These are phyloP conservation scores for Paedocypris micromegethes DNA, from an alignment of 2,797 vertebrate genomes.

Conservation along the genomic window DNA sequence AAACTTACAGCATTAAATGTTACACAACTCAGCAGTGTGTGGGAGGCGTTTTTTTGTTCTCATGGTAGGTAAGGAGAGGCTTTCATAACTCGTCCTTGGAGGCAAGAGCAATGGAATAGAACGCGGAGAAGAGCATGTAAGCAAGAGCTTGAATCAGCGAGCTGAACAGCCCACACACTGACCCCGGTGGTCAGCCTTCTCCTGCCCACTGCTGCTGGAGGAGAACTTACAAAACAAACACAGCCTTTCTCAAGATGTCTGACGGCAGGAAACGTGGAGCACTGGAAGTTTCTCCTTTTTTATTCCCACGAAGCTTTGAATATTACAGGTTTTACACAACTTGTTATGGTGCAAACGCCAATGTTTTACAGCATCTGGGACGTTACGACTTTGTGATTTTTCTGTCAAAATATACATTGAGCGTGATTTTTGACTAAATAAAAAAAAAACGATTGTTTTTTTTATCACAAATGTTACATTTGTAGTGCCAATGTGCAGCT, in stretches of 20 bases:
- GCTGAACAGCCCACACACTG: constrained; percentile 62
- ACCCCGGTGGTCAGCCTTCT: constrained; percentile 60
- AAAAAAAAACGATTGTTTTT: too few relatives aligned
- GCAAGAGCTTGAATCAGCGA: constrained; percentile 67
- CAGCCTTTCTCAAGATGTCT: neutral
- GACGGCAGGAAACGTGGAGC: neutral
- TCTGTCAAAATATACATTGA: too few relatives aligned
- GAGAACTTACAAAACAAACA: constrained; percentile 43
- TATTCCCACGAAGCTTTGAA: too few relatives aligned
- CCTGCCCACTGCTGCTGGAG: constrained; percentile 62
- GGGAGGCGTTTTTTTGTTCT: constrained; percentile 64
- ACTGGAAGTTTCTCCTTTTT: too few relatives aligned
- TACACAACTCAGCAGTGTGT: constrained; percentile 67
- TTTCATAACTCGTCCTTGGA: constrained; percentile 71
- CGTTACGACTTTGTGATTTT: too few relatives aligned
- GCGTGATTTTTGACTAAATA: too few relatives aligned
- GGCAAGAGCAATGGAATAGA: constrained; percentile 41
- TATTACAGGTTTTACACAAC: too few relatives aligned
- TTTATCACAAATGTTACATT: too few relatives aligned
- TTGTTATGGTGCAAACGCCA: too few relatives aligned
- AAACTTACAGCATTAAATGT: constrained; percentile 52
- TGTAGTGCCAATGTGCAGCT: too few relatives aligned
- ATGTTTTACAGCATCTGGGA: too few relatives aligned
- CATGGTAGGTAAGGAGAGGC: constrained; percentile 63
- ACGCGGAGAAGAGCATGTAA: constrained; percentile 48